These are phyloP conservation scores for Porites evermanni DNA, from an alignment of 92 coral and sea anemone species.

Conservation along the genomic window DNA sequence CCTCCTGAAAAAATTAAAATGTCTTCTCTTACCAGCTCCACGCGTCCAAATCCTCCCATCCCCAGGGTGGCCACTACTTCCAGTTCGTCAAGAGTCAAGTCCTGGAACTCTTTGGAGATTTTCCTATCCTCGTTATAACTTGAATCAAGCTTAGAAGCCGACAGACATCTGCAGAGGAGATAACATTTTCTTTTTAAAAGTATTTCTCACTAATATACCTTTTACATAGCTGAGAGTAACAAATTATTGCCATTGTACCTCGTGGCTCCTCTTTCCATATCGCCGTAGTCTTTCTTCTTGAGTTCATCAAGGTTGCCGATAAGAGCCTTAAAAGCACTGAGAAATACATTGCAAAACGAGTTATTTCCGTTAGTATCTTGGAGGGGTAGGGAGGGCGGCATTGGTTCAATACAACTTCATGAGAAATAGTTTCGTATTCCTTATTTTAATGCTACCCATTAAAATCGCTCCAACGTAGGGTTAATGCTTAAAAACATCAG, in stretches of 20 bases:
- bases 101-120: conserved; percentile 82
- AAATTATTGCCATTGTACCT: conserved; percentile 44
- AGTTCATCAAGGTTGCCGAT: conserved; percentile 94
- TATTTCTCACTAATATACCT: not conserved
- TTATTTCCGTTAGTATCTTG: not conserved
- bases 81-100: conserved; percentile 85
- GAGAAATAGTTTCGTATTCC: no score
- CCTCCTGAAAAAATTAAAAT: not conserved
- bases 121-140: conserved; percentile 55
- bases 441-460: no score
- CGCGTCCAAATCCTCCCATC: conserved; percentile 98
- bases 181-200: not conserved
- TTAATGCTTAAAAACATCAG: no score
- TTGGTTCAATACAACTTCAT: no score
- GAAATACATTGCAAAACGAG: not conserved
- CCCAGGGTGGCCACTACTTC: conserved; percentile 90
- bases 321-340: conserved; percentile 86
- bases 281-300: conserved; percentile 90
- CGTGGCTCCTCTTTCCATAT: conserved; percentile 88
- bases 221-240: no score
- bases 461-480: no score
- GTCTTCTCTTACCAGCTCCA: conserved; percentile 63
- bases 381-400: not conserved
- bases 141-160: conserved; percentile 1
- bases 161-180: conserved; percentile 17